Base-by-base conservation (phyloP, 2,888 invertebrate genomes). In the Apamea sordens region DNA sequence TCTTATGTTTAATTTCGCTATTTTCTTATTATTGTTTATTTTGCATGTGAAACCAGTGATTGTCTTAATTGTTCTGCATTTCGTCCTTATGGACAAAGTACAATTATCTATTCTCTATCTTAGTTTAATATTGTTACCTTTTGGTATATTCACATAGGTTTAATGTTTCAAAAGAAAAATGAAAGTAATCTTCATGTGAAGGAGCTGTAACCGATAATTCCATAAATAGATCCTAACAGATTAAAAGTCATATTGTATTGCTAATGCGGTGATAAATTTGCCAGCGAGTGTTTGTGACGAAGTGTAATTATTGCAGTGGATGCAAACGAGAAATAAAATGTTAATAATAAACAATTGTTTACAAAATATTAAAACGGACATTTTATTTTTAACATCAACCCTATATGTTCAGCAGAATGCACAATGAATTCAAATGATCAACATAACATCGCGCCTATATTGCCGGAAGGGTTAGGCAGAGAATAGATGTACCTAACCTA, bases 271-370 rank as follows among this genome's bases (percentile, higher is more conserved):
- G 95, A 95, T 94, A 93, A 91, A 91, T 92, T 85, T 94, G 94
- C 93, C 94, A 93, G 93, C 92, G 94, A 93, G 93, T 95, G 94
- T 94, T 91, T 93, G 94, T 93, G 95, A 95, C 93, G 95, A 93
- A 94, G 95, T 95, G 94, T 95, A 93, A 94, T 92, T 94, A 93
- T 94, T 95, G 95, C 95, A 94, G 94, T 92, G 93, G 83, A 95
- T 95, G 95, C 95, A 94, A 89, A 93, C 94, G 93, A 96, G 94
- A 95, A 95, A 95, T 97, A 97, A 97, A 96, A 97, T 97, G 97
- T 97, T 97, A 97, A 97, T 97, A 97, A 97, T 96, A 97, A 97
- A 97, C 96, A 97, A 97, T 97, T 97, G 97, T 97, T 97, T 97
- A 97, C 96, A 97, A 97, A 97, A 97, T 95, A 97, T 96, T 94